Conservation (phyloP, 92 coral and sea anemone genomes). For the Palythoa grandiflora region DNA sequence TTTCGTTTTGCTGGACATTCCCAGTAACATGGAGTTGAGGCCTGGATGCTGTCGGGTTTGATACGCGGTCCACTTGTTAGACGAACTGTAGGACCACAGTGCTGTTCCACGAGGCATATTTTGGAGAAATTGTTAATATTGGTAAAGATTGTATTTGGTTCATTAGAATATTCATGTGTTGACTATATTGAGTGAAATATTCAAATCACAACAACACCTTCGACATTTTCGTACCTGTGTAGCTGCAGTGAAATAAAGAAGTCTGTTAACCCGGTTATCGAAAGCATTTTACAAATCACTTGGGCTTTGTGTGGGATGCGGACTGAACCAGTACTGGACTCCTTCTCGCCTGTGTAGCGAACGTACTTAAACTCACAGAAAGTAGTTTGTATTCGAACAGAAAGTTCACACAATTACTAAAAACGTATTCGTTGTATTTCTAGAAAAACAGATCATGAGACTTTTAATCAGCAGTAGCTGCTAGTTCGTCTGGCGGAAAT, state of each 20-base stretch:
- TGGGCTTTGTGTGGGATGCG: too few species aligned
- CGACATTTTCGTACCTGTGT: neutral
- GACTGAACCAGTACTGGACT: too few species aligned
- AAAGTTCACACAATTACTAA: too few species aligned
- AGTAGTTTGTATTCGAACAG: too few species aligned
- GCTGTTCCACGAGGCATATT: conserved; percentile 33
- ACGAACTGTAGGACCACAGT: conserved; percentile 8
- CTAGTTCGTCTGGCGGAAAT: neutral
- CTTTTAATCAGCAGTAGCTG: neutral
- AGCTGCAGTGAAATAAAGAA: neutral
- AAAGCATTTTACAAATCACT: neutral
- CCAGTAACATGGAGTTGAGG: conserved; percentile 29
- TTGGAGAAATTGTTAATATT: conserved; percentile 1
- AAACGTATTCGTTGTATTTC: too few species aligned
- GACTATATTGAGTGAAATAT: conserved; percentile 19
- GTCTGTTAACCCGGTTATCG: neutral
- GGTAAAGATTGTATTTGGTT: conserved; percentile 28
- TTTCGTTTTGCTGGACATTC: conserved; percentile 11
- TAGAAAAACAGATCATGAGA: too few species aligned
- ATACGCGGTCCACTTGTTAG: conserved; percentile 38
- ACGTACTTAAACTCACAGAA: too few species aligned
- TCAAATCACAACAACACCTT: conserved; percentile 17
- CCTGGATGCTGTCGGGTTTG: conserved; percentile 21
- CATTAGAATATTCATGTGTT: conserved; percentile 42
- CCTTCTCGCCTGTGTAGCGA: too few species aligned